A percentile compares a stretch with the other conserved stretches of the same genome.
phyloP scores from a whole-genome alignment of 2,888 invertebrate genomes.

The Coremacera marginata region DNA sequence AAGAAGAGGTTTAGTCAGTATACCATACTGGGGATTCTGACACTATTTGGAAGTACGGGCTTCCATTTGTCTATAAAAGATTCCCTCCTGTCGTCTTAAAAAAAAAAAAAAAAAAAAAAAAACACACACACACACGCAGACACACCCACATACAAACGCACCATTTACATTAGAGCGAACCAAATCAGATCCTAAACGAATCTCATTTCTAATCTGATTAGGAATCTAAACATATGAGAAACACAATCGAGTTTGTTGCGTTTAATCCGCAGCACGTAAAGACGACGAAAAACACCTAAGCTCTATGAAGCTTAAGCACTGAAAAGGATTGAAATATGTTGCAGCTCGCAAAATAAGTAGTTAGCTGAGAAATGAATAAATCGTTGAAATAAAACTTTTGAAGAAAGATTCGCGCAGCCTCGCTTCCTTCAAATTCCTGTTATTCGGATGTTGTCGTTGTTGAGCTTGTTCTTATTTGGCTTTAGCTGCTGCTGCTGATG shows the following conservation, averaged over 20 bases:
- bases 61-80: too few species aligned
- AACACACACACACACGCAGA: too few species aligned
- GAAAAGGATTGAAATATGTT: background rate
- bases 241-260: constrained; percentile 27
- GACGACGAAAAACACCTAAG: background rate
- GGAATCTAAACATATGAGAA: constrained; percentile 23
- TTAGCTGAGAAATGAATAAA: background rate
- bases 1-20: too few species aligned
- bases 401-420: background rate
- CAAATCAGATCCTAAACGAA: constrained; percentile 19
- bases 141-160: background rate
- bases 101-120: too few species aligned
- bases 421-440: constrained; percentile 3
- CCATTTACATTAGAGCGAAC: background rate
- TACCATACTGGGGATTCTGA: too few species aligned
- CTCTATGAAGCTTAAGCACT: background rate
- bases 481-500: constrained; percentile 41
- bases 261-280: constrained; percentile 31
- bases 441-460: constrained; percentile 36
- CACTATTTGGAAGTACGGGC: too few species aligned
- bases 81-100: too few species aligned
- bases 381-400: constrained; percentile 21
- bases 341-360: background rate
- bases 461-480: constrained; percentile 43
- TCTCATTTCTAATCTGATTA: constrained; percentile 25